Percentiles rank a stretch among this genome's conserved stretches.
Evolutionary conservation across 1,140 invertebrate species (phyloP).

Genomic region (Lepidurus arcticus): DNA sequence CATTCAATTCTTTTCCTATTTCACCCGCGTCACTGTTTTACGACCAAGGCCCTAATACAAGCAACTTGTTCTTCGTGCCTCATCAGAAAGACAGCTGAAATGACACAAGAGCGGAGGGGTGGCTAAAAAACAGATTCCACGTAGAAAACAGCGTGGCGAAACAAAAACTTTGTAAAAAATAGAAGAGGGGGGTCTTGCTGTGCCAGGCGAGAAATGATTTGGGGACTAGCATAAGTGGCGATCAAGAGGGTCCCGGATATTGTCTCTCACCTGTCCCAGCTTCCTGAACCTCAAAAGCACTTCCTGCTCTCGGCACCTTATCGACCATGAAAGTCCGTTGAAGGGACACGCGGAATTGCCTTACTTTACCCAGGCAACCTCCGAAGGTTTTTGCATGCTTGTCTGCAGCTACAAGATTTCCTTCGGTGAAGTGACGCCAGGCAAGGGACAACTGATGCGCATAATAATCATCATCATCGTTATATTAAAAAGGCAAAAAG

Average conservation of each 20-base stretch:
- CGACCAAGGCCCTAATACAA: background rate
- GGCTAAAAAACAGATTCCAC: background rate
- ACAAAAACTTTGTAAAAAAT: background rate
- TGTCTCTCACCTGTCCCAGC: constrained; percentile 13
- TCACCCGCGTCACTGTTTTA: background rate
- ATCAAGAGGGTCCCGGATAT: constrained; percentile 18
- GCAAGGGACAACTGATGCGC: background rate
- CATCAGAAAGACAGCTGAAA: background rate
- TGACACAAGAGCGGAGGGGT: background rate
- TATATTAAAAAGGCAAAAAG: too few relatives aligned
- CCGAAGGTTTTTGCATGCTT: background rate
- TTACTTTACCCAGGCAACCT: background rate
- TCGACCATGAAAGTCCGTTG: constrained; percentile 16
- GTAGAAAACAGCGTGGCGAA: too few relatives aligned
- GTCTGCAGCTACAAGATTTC: background rate
- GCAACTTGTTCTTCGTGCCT: background rate
- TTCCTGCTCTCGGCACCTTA: background rate
- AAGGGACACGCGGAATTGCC: background rate
- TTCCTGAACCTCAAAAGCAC: constrained; percentile 8
- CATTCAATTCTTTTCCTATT: background rate
- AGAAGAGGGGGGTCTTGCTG: background rate
- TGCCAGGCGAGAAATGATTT: background rate
- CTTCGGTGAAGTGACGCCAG: background rate
- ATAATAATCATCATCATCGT: too few relatives aligned
- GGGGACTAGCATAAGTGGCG: background rate